Conservation (phyloP, 64 coral and sea anemone species). For the Montipora efflorescens region DNA sequence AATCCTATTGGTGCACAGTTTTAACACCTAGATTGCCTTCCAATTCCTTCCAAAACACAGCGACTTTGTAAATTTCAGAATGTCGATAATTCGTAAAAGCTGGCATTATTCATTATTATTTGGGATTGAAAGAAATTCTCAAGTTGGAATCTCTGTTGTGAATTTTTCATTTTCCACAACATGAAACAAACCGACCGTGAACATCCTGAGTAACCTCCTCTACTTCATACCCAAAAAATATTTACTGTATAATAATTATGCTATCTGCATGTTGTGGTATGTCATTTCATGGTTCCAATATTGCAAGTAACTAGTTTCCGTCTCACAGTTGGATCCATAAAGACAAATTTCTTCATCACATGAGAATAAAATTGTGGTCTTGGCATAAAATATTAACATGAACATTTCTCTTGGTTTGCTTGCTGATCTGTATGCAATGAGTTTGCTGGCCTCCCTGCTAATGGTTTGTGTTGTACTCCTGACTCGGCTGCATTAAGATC, state of each 20-base stretch:
- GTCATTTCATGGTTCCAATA: neutral
- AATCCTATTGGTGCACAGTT: no score
- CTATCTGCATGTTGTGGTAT: conserved; percentile 23
- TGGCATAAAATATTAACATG: conserved; percentile 58
- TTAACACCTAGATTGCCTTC: no score
- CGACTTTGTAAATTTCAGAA: no score
- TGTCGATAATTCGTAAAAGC: no score
- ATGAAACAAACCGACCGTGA: neutral
- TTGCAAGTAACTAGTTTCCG: neutral
- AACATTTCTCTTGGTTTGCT: conserved; percentile 93
- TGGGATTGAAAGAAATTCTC: no score
- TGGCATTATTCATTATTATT: no score
- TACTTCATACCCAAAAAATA: neutral
- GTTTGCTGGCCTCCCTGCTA: conserved; percentile 87
- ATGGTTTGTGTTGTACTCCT: conserved; percentile 97
- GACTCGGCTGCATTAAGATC: conserved; percentile 98
- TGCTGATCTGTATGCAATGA: conserved; percentile 94
- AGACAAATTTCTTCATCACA: neutral
- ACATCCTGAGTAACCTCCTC: neutral
- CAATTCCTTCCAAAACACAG: no score
- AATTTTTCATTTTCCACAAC: neutral
- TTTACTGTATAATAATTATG: neutral
- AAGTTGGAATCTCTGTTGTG: no score
- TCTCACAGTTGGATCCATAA: neutral
- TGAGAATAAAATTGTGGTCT: conserved; percentile 30